Conservation (phyloP, 2,888 invertebrate genomes). For the Sphecodes monilicornis region DNA sequence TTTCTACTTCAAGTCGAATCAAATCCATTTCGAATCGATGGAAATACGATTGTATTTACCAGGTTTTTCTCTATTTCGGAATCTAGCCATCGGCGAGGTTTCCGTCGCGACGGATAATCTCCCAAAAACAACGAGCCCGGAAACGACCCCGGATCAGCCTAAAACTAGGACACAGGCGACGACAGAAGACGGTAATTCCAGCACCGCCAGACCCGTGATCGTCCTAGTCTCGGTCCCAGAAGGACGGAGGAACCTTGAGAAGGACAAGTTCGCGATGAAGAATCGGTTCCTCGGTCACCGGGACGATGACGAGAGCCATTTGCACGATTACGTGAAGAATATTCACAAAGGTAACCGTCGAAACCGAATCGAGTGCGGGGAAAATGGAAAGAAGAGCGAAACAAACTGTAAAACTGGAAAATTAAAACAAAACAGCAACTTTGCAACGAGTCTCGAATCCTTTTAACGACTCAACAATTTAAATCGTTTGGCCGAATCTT, state of each 20-base stretch:
- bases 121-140: slow-evolving; percentile 19
- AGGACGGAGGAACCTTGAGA: slow-evolving; percentile 49
- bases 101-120: slow-evolving; percentile 12
- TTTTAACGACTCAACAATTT: too few species aligned
- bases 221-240: slow-evolving; percentile 70
- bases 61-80: background rate
- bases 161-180: slow-evolving; percentile 22
- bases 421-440: too few species aligned
- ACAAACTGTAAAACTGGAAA: too few species aligned
- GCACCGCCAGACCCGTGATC: slow-evolving; percentile 64
- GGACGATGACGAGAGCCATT: slow-evolving; percentile 20
- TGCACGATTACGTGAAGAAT: slow-evolving; percentile 74
- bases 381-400: background rate
- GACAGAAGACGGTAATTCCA: slow-evolving; percentile 31
- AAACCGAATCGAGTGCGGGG: background rate
- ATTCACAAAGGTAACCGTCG: slow-evolving; percentile 71
- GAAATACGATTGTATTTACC: background rate
- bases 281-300: slow-evolving; percentile 46
- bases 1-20: background rate
- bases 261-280: slow-evolving; percentile 57
- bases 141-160: slow-evolving; percentile 15
- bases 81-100: background rate
- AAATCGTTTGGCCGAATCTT: too few species aligned
- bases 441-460: too few species aligned
- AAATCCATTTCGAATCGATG: background rate